Evolutionary conservation across 2,797 vertebrate species (phyloP).

Genomic region (Poeciliopsis turneri): DNA sequence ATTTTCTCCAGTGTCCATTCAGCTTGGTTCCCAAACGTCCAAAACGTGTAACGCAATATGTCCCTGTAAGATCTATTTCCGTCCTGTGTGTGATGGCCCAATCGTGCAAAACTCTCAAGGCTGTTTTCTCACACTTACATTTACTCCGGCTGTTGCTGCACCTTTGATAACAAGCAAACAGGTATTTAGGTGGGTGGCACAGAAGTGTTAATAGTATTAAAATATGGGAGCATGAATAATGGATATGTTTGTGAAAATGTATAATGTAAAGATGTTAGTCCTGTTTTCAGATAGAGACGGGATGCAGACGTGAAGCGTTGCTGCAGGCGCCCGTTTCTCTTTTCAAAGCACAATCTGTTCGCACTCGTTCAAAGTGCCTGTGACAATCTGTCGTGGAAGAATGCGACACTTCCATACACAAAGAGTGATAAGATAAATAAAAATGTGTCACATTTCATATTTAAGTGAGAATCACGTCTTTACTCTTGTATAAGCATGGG

Average conservation of each 20-base stretch:
- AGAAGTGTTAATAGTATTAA: slow-evolving; percentile 83
- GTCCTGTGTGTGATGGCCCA: slow-evolving; percentile 21
- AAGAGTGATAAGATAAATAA: slow-evolving; percentile 72
- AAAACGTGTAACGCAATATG: neutral
- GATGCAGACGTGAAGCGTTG: slow-evolving; percentile 75
- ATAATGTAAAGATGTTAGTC: slow-evolving; percentile 88
- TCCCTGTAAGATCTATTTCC: slow-evolving; percentile 26
- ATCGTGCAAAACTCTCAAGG: slow-evolving; percentile 21
- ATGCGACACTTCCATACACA: slow-evolving; percentile 54
- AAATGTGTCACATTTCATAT: slow-evolving; percentile 70
- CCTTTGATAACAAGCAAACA: slow-evolving; percentile 74
- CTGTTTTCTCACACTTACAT: slow-evolving; percentile 28
- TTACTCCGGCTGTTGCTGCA: slow-evolving; percentile 32
- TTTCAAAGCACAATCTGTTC: slow-evolving; percentile 80
- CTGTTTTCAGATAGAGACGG: slow-evolving; percentile 83
- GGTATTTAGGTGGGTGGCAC: slow-evolving; percentile 85
- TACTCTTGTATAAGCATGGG: slow-evolving; percentile 25
- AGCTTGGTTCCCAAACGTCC: slow-evolving; percentile 17
- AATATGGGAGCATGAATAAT: slow-evolving; percentile 88
- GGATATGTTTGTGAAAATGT: slow-evolving; percentile 89
- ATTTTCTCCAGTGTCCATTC: slow-evolving; percentile 25
- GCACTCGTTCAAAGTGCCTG: slow-evolving; percentile 69
- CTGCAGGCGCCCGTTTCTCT: slow-evolving; percentile 66
- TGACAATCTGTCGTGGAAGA: slow-evolving; percentile 76
- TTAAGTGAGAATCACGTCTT: slow-evolving; percentile 60